Evolutionary conservation across 2,113 vertebrate genomes (phyloP), one percentile per base, ranked within the genome.

Genomic region (Plecotus auritus): DNA sequence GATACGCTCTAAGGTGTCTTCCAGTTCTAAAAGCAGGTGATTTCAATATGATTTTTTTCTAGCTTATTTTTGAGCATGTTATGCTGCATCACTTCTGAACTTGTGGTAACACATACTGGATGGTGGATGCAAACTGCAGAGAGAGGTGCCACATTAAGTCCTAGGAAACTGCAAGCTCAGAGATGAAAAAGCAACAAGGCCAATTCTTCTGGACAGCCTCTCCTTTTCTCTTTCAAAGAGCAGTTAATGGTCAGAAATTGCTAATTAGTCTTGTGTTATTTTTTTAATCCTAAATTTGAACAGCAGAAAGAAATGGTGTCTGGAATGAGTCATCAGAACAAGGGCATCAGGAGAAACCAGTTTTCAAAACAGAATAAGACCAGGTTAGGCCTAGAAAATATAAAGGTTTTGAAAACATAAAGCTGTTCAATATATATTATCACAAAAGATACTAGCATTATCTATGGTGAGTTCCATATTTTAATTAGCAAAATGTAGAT

Each of bases 401-500:
- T 61, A 26, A 35, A 49, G 7, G 11, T 86, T 94, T 91, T 28
- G 51, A 49, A 87, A 83, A 80, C 49, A 88, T 20, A 40, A 64
- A 84, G 70, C 6, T 92, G 10, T 72, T 76, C 47, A 49, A 89
- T 67, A 45, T 42, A 22, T 47, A 89, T n/a, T 49, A 85, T 49
- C 28, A 64, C 45, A 78, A 20, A 92, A 56, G 26, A 3, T 20
- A 45, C 66, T 64, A 61, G 49, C 73, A 26, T 83, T 84, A 51
- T 70, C 66, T 74, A 37, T 86, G 12, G 80, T 88, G 30, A 22
- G 20, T 77, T 84, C 66, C 17, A 64, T 89, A 66, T 84, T 84
- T 77, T 64, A 92, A 67, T 88, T 16, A 84, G 49, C 20, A 90
- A 97, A 93, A 67, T 87, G 67, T 91, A 74, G 73, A 67, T n/a